These are phyloP conservation scores for Cacajao melanocephalus DNA, from an alignment of 2,797 vertebrate species.

Conservation along the genomic window DNA sequence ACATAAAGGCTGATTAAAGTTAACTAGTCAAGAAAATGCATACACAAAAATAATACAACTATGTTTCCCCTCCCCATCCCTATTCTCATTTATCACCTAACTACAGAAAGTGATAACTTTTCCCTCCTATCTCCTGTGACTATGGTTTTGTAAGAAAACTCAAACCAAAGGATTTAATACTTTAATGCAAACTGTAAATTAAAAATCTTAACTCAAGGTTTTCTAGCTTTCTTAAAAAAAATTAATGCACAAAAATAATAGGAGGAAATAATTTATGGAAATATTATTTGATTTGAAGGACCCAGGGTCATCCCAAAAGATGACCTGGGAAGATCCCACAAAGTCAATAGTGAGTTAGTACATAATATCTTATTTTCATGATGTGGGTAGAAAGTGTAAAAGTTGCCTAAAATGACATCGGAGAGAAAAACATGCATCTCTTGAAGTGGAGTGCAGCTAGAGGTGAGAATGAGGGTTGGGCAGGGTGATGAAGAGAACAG, in stretches of 20 bases:
- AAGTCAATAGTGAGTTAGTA: neutral
- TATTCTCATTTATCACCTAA: neutral
- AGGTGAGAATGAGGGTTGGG: neutral
- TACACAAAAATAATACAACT: constrained; percentile 9
- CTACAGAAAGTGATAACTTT: neutral
- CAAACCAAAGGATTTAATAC: constrained; percentile 10
- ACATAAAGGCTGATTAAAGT: neutral
- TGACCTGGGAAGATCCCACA: neutral
- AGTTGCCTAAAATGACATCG: neutral
- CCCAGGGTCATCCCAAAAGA: neutral
- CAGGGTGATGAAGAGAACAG: neutral
- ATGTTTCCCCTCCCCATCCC: neutral
- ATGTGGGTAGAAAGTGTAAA: neutral
- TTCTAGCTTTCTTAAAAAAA: constrained; percentile 14
- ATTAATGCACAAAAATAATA: constrained; percentile 34
- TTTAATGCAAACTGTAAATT: neutral
- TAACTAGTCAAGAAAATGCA: constrained; percentile 13
- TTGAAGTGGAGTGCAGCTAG: neutral
- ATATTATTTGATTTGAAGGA: constrained; percentile 22
- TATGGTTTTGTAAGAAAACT: constrained; percentile 29
- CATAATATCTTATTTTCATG: neutral
- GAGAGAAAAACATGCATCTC: neutral
- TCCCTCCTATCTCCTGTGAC: neutral
- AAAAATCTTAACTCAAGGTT: constrained; percentile 36
- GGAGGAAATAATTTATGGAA: constrained; percentile 18